A percentile compares a stretch with the other conserved stretches of the same genome.
phyloP scores from a whole-genome alignment of 2,888 invertebrate species.

The Acronicta aceris region DNA sequence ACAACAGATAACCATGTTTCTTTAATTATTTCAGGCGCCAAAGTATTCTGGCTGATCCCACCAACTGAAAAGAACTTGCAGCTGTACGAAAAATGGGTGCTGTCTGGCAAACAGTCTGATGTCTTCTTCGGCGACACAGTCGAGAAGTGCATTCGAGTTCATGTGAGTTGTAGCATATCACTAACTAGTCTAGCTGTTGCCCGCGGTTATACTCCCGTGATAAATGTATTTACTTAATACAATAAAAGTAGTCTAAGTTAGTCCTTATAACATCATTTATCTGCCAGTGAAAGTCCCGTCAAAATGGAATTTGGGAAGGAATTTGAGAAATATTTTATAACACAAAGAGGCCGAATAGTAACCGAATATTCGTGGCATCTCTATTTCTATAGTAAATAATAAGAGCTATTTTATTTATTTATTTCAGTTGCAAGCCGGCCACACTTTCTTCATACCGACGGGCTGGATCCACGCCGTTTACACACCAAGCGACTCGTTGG shows the following conservation, averaged over 20 bases:
- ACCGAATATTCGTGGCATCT: too few relatives aligned
- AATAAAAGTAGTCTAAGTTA: too few relatives aligned
- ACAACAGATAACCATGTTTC: background rate
- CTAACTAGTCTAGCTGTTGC: too few relatives aligned
- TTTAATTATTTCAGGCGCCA: constrained; percentile 92
- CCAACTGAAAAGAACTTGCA: constrained; percentile 98
- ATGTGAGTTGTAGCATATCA: constrained; percentile 73
- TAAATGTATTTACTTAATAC: too few relatives aligned
- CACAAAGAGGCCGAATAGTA: too few relatives aligned
- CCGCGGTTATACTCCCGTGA: too few relatives aligned
- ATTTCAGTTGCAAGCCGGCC: constrained; percentile 93
- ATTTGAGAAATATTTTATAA: too few relatives aligned
- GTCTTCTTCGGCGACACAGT: constrained; percentile 99
- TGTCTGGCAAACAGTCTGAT: constrained; percentile 98
- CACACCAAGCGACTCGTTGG: constrained; percentile 98
- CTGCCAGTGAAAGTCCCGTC: too few relatives aligned
- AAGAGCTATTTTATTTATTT: background rate
- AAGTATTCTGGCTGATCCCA: constrained; percentile 99
- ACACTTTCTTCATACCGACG: constrained; percentile 99
- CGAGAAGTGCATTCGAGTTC: constrained; percentile 96
- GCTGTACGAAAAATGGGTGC: constrained; percentile 98
- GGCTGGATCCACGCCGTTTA: constrained; percentile 99
- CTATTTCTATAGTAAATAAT: too few relatives aligned
- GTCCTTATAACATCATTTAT: too few relatives aligned
- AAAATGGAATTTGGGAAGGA: too few relatives aligned